Evolutionary conservation across 1,140 invertebrate species (phyloP).

Genomic region (Euschistus heros): DNA sequence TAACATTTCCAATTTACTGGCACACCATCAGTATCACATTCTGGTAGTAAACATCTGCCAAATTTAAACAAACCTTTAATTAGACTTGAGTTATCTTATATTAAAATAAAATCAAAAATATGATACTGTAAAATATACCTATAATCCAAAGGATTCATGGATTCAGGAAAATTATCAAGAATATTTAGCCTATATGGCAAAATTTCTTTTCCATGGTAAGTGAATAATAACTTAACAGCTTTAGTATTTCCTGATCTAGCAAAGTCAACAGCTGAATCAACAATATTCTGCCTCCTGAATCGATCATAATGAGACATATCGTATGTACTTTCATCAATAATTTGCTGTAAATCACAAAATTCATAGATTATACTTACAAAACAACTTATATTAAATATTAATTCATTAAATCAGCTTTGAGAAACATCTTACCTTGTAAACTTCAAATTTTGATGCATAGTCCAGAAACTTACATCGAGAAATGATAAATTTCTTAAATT

Average conservation of each 20-base stretch:
- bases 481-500: not conserved
- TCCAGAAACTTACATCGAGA: not conserved
- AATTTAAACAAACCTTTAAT: no score
- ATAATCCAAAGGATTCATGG: not conserved
- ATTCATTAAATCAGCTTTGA: no score
- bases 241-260: not conserved
- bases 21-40: not conserved
- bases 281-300: not conserved
- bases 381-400: no score
- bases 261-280: conserved; percentile 3
- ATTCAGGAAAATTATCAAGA: not conserved
- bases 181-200: not conserved
- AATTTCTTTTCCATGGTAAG: not conserved
- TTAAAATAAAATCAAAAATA: no score
- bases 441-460: not conserved
- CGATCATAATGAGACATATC: not conserved
- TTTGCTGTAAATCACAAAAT: not conserved
- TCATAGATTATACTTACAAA: not conserved
- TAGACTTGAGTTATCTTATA: no score
- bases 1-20: not conserved
- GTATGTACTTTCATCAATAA: not conserved
- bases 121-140: no score
- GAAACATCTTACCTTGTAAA: not conserved
- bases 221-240: not conserved
- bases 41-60: not conserved